Evolutionary conservation across 2,797 vertebrate species (phyloP), one percentile per base, ranked within the genome.

Genomic region (Neopelma chrysocephalum): DNA sequence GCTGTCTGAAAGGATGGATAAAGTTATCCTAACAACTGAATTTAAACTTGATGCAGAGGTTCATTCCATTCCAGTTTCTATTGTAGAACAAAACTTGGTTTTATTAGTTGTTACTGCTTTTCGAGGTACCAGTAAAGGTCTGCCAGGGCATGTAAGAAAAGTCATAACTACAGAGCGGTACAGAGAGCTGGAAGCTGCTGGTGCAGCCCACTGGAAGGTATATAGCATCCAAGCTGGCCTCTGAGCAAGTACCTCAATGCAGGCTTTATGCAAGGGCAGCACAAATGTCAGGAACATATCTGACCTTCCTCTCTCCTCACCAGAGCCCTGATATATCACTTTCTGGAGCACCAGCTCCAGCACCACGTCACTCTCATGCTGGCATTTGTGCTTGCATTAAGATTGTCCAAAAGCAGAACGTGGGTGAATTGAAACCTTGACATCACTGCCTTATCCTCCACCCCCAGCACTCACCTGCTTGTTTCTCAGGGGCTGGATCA

Each of bases 401-500:
- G 65, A 29, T 38, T 19, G 54, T 15, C 73, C 2, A 1, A 45
- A 70, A 80, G 77, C 53, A 92, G 75, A 93, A 51, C 0, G 0
- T 32, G 45, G 26, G 51, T 38, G 61, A 77, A 40, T 12, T 47
- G 61, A 57, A 71, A 87, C 58, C 48, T 58, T 64, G 73, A 70
- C 4, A 19, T 68, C 73, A 84, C 22, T 1, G 0, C 31, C 54
- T 31, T 4, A 0, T 62, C 32, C 42, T 64, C 40, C 0, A 0
- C 29, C n/a, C 20, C 27, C 1, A 0, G 76, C 12, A 7, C 94
- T 98, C 98, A 99, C 98, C 98, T 97, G 97, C 94, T 96, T 97
- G 64, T 89, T 98, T 88, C 98, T 98, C 50, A 99, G 97, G 42
- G 99, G 99, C 92, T 98, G 98, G 79, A 99, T 98, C 92, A 99